Evolutionary conservation across 2,888 invertebrate species (phyloP).

Genomic region (Andrena hattorfiana): DNA sequence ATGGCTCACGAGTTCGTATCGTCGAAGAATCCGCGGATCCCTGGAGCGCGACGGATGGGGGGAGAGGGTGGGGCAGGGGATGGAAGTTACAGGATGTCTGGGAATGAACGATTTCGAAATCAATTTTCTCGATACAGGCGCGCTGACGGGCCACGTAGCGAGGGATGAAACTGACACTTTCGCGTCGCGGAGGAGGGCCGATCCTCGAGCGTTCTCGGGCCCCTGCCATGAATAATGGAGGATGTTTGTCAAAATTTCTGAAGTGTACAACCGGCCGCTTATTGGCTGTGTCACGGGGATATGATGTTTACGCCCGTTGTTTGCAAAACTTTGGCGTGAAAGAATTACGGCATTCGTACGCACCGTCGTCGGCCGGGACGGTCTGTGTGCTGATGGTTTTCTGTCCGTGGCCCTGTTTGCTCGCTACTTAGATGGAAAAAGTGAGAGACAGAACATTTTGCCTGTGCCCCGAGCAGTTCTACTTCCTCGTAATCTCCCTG

Average conservation of each 20-base stretch:
- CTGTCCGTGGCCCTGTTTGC: neutral
- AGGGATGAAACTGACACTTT: conserved; percentile 66
- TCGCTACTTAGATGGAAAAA: neutral
- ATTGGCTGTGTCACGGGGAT: conserved; percentile 68
- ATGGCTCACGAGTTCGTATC: conserved; percentile 36
- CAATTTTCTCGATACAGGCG: conserved; percentile 67
- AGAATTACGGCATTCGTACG: conserved; percentile 35
- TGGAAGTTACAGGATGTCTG: conserved; percentile 59
- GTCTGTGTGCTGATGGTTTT: neutral
- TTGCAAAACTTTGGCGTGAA: conserved; percentile 22
- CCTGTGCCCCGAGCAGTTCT: neutral
- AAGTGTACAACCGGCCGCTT: conserved; percentile 68
- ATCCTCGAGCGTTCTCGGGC: conserved; percentile 62
- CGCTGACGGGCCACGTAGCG: conserved; percentile 57
- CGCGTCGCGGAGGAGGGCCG: conserved; percentile 60
- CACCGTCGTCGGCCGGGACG: neutral
- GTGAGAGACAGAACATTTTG: neutral
- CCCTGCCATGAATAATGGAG: conserved; percentile 82
- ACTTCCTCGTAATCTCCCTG: neutral
- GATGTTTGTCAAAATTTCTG: conserved; percentile 81
- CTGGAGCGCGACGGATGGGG: conserved; percentile 30
- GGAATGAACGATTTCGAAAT: conserved; percentile 71
- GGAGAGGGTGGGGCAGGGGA: neutral
- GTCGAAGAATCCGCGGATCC: conserved; percentile 41
- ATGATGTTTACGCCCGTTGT: conserved; percentile 46